Percentiles rank a stretch among this genome's conserved stretches.
Evolutionary conservation across 2,113 vertebrate species (phyloP).

Genomic region (Herpetotheres cachinnans): DNA sequence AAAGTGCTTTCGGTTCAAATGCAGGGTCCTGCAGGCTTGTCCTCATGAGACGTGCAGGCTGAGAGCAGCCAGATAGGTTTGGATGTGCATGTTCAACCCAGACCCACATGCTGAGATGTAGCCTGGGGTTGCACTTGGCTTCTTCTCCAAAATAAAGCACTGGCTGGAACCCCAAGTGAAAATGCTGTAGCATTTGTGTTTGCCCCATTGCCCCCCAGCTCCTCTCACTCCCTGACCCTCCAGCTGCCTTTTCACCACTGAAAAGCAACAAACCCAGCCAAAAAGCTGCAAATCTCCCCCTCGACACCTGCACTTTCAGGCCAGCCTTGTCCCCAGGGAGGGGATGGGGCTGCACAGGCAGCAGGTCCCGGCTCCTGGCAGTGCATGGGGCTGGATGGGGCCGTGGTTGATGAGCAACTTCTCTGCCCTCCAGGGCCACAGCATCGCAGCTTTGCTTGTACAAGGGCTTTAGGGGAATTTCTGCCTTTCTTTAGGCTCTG

Average conservation of each 20-base stretch:
- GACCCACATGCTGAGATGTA: accelerated
- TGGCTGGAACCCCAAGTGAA: not conserved
- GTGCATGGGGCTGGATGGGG: accelerated
- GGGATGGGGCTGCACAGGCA: accelerated
- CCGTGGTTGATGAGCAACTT: not conserved
- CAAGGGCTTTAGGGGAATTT: not conserved
- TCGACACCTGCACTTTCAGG: not conserved
- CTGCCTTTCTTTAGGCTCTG: not conserved
- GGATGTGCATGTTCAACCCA: accelerated
- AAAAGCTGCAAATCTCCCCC: not conserved
- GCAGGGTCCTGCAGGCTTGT: accelerated
- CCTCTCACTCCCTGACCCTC: not conserved
- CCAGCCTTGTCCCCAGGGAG: not conserved
- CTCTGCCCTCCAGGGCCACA: accelerated
- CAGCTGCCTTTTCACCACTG: not conserved
- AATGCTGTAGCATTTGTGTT: accelerated
- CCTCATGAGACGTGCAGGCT: not conserved
- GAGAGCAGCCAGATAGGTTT: not conserved
- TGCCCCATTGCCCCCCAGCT: accelerated
- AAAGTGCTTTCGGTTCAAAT: accelerated
- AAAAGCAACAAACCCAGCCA: not conserved
- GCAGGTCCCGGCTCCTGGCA: not conserved
- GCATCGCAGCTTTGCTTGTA: not conserved
- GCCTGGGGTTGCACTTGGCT: not conserved
- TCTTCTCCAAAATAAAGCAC: not conserved